Conservation (phyloP, 2,113 vertebrate species). For the Butastur rufipennis region DNA sequence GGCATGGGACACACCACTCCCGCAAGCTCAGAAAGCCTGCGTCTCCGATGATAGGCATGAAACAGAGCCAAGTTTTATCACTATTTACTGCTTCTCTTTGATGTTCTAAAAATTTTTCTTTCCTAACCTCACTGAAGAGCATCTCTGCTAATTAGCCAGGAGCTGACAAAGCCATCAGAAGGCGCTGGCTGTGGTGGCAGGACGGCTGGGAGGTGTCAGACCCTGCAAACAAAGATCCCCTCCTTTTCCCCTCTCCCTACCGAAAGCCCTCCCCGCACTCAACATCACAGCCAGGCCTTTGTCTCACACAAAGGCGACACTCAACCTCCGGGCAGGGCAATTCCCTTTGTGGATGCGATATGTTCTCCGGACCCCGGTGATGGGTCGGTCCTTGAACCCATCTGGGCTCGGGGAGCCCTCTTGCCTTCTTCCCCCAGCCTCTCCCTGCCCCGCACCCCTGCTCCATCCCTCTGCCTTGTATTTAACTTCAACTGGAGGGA, state of each 20-base stretch:
- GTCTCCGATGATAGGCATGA: not conserved
- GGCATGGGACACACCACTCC: not conserved
- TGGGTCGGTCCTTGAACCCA: not conserved
- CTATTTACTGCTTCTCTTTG: slow-evolving; percentile 31
- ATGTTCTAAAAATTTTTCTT: not conserved
- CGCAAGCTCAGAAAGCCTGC: not conserved
- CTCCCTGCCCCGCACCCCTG: not conserved
- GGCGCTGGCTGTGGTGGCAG: slow-evolving; percentile 24
- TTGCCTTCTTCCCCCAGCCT: not conserved
- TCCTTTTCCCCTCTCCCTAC: not conserved
- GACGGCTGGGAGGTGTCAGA: slow-evolving; percentile 51
- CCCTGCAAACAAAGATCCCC: slow-evolving; percentile 55
- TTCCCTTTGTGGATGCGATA: not conserved
- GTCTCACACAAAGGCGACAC: slow-evolving; percentile 40
- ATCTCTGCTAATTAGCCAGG: slow-evolving; percentile 45
- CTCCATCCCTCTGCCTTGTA: not conserved
- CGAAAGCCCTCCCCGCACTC: not conserved
- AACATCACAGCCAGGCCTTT: slow-evolving; percentile 6
- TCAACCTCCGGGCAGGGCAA: not conserved
- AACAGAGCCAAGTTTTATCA: not conserved
- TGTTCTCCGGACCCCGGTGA: not conserved
- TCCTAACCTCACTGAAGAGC: slow-evolving; percentile 10
- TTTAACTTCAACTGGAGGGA: not conserved
- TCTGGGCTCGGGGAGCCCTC: not conserved
- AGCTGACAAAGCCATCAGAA: slow-evolving; percentile 54